Evolutionary conservation across 2,797 vertebrate species (phyloP), one percentile per base, ranked within the genome.

Genomic region (Pseudocheirus occidentalis): DNA sequence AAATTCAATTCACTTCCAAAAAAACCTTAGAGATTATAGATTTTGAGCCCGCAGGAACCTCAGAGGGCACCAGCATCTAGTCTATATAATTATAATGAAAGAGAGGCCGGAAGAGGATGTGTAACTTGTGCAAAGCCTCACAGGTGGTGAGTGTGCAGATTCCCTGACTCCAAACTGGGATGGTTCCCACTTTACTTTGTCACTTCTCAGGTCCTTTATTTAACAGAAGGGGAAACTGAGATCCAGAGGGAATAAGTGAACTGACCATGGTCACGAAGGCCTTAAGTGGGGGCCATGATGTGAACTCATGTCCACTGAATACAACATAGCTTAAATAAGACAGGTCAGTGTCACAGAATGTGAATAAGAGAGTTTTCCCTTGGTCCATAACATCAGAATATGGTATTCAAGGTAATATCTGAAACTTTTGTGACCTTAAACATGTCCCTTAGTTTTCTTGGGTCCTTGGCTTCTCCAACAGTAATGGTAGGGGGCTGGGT

Each of bases 151-250:
- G 34, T 66, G 5, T 40, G 7, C 0, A 5, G 66, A 21, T 21
- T 73, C 62, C n/a, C 12, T n/a, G 34, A 73, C 34, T 73, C 16
- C n/a, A 73, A 40, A 27, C 11, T 50, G 40, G 73, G 40, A 11
- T 12, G 4, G 9, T 87, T 50, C 7, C 24, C 21, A 11, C 13
- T 87, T 81, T 11, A 81, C 7, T 40, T 73, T 40, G n/a, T 81
- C 1, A 4, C n/a, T 81, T 50, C 40, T 87, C 40, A 27, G 90
- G 40, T 55, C 50, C 3, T 92, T 54, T 46, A 55, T 91, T 91
- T 94, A 90, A 73, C 24, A 92, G 93, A 90, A 31, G 62, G 90
- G 92, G 93, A 93, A 90, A 62, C 13, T 53, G 92, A 95, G 92
- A 73, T 55, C 57, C 50, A 93, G 93, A 58, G 52, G 59, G 90